Conservation (phyloP, 2,888 invertebrate genomes). For the Aricia artaxerxes region DNA sequence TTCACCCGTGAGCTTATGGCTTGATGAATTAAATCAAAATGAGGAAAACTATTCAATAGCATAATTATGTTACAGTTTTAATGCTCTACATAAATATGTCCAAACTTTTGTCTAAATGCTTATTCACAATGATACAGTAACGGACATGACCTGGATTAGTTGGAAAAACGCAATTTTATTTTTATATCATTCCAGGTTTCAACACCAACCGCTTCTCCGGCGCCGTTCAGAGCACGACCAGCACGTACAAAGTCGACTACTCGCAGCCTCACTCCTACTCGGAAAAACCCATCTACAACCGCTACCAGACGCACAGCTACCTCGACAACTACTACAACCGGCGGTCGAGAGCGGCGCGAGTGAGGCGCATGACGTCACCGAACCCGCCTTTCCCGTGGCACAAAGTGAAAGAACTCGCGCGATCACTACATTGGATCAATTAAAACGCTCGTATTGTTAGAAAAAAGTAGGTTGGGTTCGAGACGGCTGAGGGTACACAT, state of each 20-base stretch:
- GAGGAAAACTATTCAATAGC: too few relatives aligned
- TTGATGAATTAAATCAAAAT: too few relatives aligned
- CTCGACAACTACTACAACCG: conserved; percentile 69
- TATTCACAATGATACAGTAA: background rate
- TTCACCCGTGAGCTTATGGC: too few relatives aligned
- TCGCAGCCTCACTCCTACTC: conserved; percentile 70
- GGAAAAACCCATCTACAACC: conserved; percentile 72
- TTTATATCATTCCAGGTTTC: conserved; percentile 57
- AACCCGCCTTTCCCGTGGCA: conserved; percentile 89
- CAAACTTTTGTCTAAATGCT: too few relatives aligned
- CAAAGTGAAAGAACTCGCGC: conserved; percentile 85
- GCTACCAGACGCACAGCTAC: conserved; percentile 68
- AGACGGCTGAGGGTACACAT: conserved; percentile 52
- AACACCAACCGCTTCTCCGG: conserved; percentile 66
- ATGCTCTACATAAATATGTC: too few relatives aligned
- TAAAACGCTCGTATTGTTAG: conserved; percentile 48
- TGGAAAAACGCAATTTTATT: background rate
- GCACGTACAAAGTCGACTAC: conserved; percentile 75
- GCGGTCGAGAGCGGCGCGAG: conserved; percentile 64
- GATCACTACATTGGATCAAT: conserved; percentile 84
- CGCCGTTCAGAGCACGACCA: conserved; percentile 69
- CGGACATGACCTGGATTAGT: background rate
- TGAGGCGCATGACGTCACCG: conserved; percentile 64
- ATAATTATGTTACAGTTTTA: too few relatives aligned
- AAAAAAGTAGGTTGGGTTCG: conserved; percentile 72